These are phyloP conservation scores for Microtus richardsoni DNA, from an alignment of 2,113 vertebrate genomes.

Conservation along the genomic window DNA sequence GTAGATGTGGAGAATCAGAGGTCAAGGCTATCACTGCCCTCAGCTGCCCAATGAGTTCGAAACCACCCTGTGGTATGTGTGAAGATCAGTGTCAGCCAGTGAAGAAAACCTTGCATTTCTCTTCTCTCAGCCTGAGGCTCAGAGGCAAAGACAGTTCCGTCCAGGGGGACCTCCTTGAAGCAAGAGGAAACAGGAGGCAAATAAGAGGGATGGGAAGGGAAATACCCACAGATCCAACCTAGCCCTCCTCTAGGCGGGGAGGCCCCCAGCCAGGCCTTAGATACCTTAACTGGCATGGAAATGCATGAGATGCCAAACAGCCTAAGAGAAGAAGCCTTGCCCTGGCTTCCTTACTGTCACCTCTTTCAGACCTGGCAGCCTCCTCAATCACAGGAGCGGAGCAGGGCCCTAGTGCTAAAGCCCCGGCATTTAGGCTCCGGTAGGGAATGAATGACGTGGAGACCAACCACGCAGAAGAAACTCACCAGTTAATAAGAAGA, in stretches of 20 bases:
- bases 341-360: conserved; percentile 47
- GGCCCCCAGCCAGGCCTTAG: neutral
- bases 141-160: neutral
- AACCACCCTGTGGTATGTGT: neutral
- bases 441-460: neutral
- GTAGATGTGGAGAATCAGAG: neutral
- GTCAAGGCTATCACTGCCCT: neutral
- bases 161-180: neutral
- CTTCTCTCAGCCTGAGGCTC: neutral
- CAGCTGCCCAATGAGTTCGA: neutral
- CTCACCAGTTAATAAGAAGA: neutral
- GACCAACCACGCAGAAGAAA: neutral
- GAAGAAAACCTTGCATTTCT: neutral
- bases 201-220: neutral
- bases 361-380: conserved; percentile 22
- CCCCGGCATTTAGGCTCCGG: neutral
- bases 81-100: neutral
- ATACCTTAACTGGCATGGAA: neutral
- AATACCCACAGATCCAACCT: neutral
- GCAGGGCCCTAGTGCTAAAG: neutral
- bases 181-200: neutral
- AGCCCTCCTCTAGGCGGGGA: neutral
- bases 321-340: neutral
- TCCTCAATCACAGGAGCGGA: neutral
- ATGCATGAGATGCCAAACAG: neutral